Evolutionary conservation across 35 echinoderm and acorn worm species (phyloP), one percentile per base, ranked within the genome.

Genomic region (Apostichopus californicus): DNA sequence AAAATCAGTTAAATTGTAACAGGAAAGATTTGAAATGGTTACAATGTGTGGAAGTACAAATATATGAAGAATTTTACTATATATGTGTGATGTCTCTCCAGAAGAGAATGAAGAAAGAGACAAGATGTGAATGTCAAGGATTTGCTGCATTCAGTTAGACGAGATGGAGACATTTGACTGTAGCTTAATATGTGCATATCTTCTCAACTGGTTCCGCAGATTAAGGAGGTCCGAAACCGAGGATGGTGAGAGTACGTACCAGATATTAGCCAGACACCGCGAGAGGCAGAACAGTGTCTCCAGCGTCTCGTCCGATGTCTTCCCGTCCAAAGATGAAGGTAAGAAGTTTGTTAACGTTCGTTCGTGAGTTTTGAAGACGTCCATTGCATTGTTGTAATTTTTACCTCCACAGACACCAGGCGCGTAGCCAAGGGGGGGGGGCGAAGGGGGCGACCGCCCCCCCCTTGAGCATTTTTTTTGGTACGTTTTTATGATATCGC

Each of bases 261-360:
- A 87, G 78, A 92, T 97, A 15, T 92, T 97, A 57, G 95, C 95
- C 5, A 94, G 91, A 79, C 95, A 97, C 59, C 77, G 93, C 23
- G 86, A 81, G 21, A 77, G 95, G 12, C 64, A 86, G 92, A 73
- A 57, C 15, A 93, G 90, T 83, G 55, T 83, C 9, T 60, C 73
- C 6, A 79, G 90, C 52, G 60, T 57, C 57, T 92, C 79, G 13
- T 93, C 87, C 46, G 77, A 68, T 55, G 86, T 94, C 11, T 86
- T 94, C 71, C 83, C 92, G 17, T 77, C 70, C 9, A 77, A 28
- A 59, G 73, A 78, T 68, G 61, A 73, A 89, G 86, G 86, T 89
- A 82, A 57, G 80, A 55, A 82, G 6, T 53, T 34, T 9, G 20
- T 22, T 22, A 46, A 46, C 20, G 77, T 46, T 46, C 34, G 3